Base-by-base conservation (phyloP, 2,888 invertebrate genomes). In the Aspidapion aeneum region DNA sequence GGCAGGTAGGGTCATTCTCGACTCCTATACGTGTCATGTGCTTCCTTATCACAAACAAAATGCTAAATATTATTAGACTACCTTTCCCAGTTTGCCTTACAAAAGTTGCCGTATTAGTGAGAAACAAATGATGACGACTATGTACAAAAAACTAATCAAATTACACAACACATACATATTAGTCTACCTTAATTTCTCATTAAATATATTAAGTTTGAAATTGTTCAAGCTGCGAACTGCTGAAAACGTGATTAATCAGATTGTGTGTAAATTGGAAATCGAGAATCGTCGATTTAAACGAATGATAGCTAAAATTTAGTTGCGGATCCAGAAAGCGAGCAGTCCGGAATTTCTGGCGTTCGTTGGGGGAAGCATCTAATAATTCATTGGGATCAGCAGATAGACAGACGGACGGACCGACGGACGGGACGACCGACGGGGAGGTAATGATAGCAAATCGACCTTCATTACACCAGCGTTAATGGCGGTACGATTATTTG, bases 351-450 rank as follows among this genome's bases (percentile, higher is more conserved):
- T 58, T 59, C 59, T 56, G 56, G 56, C 20, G 58, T 60, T 48
- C n/a, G n/a, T n/a, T 18, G 49, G 54, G 62, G 66, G 66, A 65
- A 68, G 65, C 63, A 66, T 63, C 65, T 63, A 62, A 69, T 67
- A 67, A 70, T 69, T 70, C 69, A 70, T 68, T 64, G 68, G 63
- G 68, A 66, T 66, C 56, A 55, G 64, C 68, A 62, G 66, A 62
- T 62, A 65, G 66, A 68, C 61, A 54, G 62, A 59, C 64, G 59
- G 57, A 55, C 49, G 49, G 68, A 66, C 65, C 55, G 54, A 62
- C 68, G 62, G 66, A 61, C 63, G 66, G 66, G 67, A 61, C 52
- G 61, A 58, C 64, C 55, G 57, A 55, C 49, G n/a, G n/a, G 63
- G 66, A 66, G 57, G 60, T 62, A 63, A 66, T 64, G 63, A 66